These are phyloP conservation scores for Melanotaenia pygmaea DNA, from an alignment of 2,797 vertebrate genomes.

Conservation along the genomic window DNA sequence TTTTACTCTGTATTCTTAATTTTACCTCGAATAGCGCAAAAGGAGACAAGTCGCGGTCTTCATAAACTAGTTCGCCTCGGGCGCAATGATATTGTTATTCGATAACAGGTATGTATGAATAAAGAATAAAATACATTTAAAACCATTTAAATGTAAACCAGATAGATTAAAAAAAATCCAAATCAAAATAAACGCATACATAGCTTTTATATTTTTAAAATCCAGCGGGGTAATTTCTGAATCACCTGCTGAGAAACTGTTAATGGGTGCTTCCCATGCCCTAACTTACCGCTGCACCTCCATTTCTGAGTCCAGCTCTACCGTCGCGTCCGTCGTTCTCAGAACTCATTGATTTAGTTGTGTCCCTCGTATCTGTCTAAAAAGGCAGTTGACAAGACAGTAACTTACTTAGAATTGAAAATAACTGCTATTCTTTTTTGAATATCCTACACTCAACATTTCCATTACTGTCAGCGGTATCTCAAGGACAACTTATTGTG, in stretches of 20 bases:
- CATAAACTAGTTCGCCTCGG: conserved; percentile 11
- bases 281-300: conserved; percentile 67
- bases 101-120: not conserved
- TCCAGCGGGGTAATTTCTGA: accelerated
- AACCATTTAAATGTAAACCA: not conserved
- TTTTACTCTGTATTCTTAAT: not conserved
- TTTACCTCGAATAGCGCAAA: not conserved
- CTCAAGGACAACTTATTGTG: conserved; percentile 56
- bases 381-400: not conserved
- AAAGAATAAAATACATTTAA: not conserved
- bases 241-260: not conserved
- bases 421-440: not conserved
- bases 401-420: not conserved
- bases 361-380: not conserved
- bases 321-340: conserved; percentile 40
- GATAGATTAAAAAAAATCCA: not conserved
- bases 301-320: conserved; percentile 44
- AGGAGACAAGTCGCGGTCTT: not conserved
- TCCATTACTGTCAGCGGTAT: conserved; percentile 53
- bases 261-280: conserved; percentile 9
- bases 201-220: not conserved
- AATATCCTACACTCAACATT: not conserved
- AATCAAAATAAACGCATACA: not conserved
- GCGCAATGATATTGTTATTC: conserved; percentile 6
- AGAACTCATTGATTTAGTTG: conserved; percentile 67